Conservation (phyloP, 2,113 vertebrate genomes). For the Corvus moneduloides region DNA sequence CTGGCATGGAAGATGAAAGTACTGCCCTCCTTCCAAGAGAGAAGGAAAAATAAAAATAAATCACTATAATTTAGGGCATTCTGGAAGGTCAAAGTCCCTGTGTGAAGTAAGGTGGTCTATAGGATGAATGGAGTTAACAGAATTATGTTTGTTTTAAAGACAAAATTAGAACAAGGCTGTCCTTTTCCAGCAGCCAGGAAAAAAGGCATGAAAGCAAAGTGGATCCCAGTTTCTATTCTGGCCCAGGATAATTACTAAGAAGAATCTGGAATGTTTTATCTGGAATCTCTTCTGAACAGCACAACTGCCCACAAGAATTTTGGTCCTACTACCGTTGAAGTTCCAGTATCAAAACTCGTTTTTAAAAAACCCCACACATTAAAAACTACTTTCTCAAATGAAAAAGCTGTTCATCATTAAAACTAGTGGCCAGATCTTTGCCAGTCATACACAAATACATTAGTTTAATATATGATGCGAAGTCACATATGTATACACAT, state of each 20-base stretch:
- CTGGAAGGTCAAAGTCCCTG: neutral
- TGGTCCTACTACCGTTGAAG: neutral
- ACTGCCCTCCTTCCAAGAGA: neutral
- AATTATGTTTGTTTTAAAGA: neutral
- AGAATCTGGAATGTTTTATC: neutral
- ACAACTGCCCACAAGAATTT: neutral
- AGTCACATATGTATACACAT: neutral
- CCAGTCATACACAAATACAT: neutral
- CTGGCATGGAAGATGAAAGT: neutral
- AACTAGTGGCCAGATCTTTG: neutral
- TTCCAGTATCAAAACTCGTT: neutral
- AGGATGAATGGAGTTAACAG: neutral
- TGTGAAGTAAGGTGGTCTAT: neutral
- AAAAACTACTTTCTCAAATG: neutral
- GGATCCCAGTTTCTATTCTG: neutral
- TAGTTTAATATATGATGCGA: neutral
- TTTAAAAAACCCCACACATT: neutral
- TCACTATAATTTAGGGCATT: neutral
- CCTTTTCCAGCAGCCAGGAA: neutral
- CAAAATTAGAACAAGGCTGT: neutral
- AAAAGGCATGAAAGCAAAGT: neutral
- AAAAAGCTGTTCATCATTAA: neutral
- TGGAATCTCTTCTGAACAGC: slow-evolving; percentile 11
- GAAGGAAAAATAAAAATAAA: neutral
- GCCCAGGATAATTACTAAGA: neutral